These are phyloP conservation scores for Sebastes fasciatus DNA, from an alignment of 2,113 vertebrate genomes.

Conservation along the genomic window DNA sequence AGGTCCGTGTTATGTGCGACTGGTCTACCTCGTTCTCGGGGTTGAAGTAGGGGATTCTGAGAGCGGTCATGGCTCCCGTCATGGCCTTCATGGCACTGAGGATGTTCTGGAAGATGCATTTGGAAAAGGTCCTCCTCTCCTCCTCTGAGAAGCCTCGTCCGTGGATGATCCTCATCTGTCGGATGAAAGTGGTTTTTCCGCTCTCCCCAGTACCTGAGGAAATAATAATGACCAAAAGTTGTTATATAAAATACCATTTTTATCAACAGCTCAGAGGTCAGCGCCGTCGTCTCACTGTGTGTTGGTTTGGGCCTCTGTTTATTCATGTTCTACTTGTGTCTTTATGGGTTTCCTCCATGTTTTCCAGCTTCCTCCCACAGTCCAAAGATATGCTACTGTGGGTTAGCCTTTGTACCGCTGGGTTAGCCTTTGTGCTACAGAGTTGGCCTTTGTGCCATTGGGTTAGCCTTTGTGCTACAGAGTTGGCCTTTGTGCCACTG, in stretches of 20 bases:
- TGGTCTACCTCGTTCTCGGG: slow-evolving; percentile 84
- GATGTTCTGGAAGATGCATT: slow-evolving; percentile 91
- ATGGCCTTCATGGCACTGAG: slow-evolving; percentile 86
- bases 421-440: too few relatives aligned
- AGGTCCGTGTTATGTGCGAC: background rate
- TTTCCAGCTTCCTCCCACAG: background rate
- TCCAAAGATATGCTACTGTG: too few relatives aligned
- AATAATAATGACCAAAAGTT: background rate
- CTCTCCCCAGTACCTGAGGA: slow-evolving; percentile 91
- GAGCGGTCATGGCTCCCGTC: slow-evolving; percentile 85
- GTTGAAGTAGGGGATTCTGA: slow-evolving; percentile 86
- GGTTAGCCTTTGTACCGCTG: too few relatives aligned
- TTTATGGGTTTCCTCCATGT: background rate
- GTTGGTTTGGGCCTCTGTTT: background rate
- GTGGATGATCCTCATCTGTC: slow-evolving; percentile 94
- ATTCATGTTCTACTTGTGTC: background rate
- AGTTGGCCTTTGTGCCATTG: too few relatives aligned
- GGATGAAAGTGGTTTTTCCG: slow-evolving; percentile 94
- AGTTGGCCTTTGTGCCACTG: too few relatives aligned
- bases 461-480: too few relatives aligned
- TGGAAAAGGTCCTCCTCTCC: slow-evolving; percentile 85
- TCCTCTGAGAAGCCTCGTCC: slow-evolving; percentile 90
- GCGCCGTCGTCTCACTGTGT: background rate
- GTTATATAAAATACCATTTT: too few relatives aligned
- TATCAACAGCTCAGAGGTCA: background rate